phyloP scores from a whole-genome alignment of 2,113 vertebrate species.

The Cranoglanis bouderius region DNA sequence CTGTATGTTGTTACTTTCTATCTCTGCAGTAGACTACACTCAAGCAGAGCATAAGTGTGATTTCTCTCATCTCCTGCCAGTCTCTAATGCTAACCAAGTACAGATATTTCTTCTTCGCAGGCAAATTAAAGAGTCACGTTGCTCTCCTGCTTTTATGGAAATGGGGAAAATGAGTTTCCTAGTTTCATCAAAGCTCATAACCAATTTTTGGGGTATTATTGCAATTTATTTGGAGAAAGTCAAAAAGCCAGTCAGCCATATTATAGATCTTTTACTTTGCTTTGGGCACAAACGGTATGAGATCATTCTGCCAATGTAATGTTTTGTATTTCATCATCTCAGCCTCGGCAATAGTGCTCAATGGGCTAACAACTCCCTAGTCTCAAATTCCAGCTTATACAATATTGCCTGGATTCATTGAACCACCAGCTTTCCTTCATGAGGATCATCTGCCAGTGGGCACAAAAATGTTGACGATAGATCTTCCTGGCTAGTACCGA shows the following conservation, averaged over 20 bases:
- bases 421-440: slow-evolving; percentile 6
- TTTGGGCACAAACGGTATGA: slow-evolving; percentile 20
- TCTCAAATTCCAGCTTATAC: slow-evolving; percentile 9
- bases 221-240: slow-evolving; percentile 3
- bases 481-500: neutral
- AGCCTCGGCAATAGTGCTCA: slow-evolving; percentile 13
- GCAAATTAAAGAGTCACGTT: neutral
- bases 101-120: neutral
- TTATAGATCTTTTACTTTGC: slow-evolving; percentile 30
- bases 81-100: neutral
- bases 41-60: neutral
- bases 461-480: neutral
- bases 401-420: slow-evolving; percentile 29
- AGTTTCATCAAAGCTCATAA: slow-evolving; percentile 23
- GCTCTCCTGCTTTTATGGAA: slow-evolving; percentile 2
- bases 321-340: slow-evolving; percentile 28
- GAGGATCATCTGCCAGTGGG: neutral
- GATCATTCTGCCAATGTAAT: slow-evolving; percentile 24
- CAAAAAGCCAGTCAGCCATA: slow-evolving; percentile 3
- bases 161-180: slow-evolving; percentile 12
- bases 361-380: slow-evolving; percentile 26
- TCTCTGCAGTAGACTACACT: neutral
- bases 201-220: slow-evolving; percentile 1
- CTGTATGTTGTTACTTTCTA: neutral
- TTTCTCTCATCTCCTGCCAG: neutral